A percentile compares a stretch with the other conserved stretches of the same genome.
Conservation (phyloP, 2,888 invertebrate genomes). For the Chaitophorus viminalis region DNA sequence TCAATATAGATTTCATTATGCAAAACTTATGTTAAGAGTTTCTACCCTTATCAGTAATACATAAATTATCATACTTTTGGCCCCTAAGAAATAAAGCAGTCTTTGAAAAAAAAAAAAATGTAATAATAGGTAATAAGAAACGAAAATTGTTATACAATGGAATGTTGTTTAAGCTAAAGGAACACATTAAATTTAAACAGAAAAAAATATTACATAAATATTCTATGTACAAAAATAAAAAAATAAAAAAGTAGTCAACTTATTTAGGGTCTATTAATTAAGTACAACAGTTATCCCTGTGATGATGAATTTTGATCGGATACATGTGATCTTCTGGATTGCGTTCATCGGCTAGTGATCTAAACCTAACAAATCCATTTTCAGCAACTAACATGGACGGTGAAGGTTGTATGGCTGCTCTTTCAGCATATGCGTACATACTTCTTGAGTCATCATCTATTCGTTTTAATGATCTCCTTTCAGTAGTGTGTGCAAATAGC, state of each 20-base stretch:
- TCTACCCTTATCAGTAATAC: conserved; percentile 6
- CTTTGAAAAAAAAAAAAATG: conserved; percentile 47
- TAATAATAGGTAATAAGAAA: conserved; percentile 51
- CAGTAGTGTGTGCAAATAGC: conserved; percentile 64
- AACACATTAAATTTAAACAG: conserved; percentile 62
- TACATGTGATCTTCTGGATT: conserved; percentile 64
- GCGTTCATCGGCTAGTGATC: conserved; percentile 73
- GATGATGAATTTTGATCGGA: conserved; percentile 64
- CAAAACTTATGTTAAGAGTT: conserved; percentile 31
- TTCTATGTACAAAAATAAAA: conserved; percentile 61
- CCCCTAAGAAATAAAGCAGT: conserved; percentile 60
- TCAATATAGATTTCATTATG: conserved; percentile 25
- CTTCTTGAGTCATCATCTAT: conserved; percentile 65
- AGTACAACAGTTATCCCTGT: conserved; percentile 64
- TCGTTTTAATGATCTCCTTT: conserved; percentile 67
- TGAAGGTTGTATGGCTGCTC: conserved; percentile 64
- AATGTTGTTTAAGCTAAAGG: conserved; percentile 62
- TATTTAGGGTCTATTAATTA: conserved; percentile 58
- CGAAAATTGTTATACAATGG: conserved; percentile 60
- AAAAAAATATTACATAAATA: conserved; percentile 61
- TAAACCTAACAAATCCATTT: conserved; percentile 87
- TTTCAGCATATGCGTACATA: conserved; percentile 52
- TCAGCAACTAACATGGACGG: conserved; percentile 88
- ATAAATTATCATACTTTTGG: conserved; percentile 47
- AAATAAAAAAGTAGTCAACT: conserved; percentile 56